Base-by-base conservation (phyloP, 92 coral and sea anemone species). In the Zoanthus sansibaricus region DNA sequence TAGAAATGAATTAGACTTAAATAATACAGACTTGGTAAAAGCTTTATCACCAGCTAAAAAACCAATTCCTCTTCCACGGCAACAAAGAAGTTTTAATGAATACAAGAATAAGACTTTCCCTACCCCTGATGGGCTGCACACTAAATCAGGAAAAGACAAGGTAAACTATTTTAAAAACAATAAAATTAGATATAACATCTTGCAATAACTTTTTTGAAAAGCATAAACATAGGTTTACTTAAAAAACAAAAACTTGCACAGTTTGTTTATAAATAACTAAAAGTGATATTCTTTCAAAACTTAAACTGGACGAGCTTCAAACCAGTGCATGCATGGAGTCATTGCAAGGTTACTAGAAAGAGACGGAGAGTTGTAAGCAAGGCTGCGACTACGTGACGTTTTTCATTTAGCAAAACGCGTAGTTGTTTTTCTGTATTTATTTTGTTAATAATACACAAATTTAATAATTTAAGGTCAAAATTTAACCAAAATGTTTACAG, bases 1-100 rank as follows among this genome's bases (percentile, higher is more conserved):
- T 49, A 89, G 86, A 68, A 88, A 91, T 71, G 94, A 91, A n/a
- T 45, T 88, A 56, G 86, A 88, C 17, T 77, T 83, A 58, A 73
- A 59, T 83, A 66, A 52, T 45, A 51, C 48, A 13, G 93, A 88
- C n/a, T 70, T 56, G 10, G 30, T 76, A 56, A 80, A 80, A 68
- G 68, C 87, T 14, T 21, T 73, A 25, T 86, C 80, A 11, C 80
- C 89, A 15, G 54, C 86, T 1, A 87, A 71, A 70, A 82, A 72
- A 15, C 93, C 91, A 14, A 59, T 71, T 33, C 85, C 85, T 31
- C 75, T 46, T n/a, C 91, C 88, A 69, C 75, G 76, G 37, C 74
- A 90, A 70, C 79, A 71, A 67, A 90, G 46, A 21, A 25, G 20
- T 18, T 32, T 44, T 20, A 68, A 82, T 10, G 52, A 66, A 15